phyloP scores from a whole-genome alignment of 1,140 invertebrate species.

The Drosophila subobscura region DNA sequence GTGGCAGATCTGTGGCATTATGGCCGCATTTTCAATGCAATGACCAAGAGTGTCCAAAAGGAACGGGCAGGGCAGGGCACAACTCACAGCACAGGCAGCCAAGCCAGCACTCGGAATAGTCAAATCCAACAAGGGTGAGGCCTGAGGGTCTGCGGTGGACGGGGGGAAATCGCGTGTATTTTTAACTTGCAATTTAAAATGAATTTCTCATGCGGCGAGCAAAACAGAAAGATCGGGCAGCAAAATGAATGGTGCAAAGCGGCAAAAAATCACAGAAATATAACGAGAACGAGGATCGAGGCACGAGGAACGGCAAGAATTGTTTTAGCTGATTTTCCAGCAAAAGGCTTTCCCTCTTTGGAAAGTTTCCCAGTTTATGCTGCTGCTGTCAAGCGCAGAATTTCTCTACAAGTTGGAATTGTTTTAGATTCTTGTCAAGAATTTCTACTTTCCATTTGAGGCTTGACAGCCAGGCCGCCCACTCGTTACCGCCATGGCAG shows the following conservation, averaged over 20 bases:
- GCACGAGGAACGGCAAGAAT: no score
- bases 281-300: no score
- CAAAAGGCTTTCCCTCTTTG: no score
- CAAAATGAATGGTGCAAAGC: no score
- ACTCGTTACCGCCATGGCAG: no score
- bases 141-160: no score
- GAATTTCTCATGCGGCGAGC: conserved; percentile 30
- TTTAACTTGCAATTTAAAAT: conserved; percentile 42
- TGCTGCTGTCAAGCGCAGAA: neutral
- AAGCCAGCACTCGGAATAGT: conserved; percentile 6
- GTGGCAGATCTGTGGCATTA: neutral
- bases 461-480: no score
- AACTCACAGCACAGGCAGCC: conserved; percentile 24
- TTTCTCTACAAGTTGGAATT: neutral
- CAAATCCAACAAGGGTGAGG: no score
- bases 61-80: neutral
- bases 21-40: conserved; percentile 24
- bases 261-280: no score
- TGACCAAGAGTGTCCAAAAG: conserved; percentile 20
- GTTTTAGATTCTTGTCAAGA: conserved; percentile 3
- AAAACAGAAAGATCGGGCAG: neutral
- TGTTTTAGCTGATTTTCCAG: no score
- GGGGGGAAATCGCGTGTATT: conserved; percentile 29
- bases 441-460: conserved; percentile 27
- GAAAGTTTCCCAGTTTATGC: no score